Conservation (phyloP, 2,797 vertebrate genomes). For the Macrochelys suwanniensis region DNA sequence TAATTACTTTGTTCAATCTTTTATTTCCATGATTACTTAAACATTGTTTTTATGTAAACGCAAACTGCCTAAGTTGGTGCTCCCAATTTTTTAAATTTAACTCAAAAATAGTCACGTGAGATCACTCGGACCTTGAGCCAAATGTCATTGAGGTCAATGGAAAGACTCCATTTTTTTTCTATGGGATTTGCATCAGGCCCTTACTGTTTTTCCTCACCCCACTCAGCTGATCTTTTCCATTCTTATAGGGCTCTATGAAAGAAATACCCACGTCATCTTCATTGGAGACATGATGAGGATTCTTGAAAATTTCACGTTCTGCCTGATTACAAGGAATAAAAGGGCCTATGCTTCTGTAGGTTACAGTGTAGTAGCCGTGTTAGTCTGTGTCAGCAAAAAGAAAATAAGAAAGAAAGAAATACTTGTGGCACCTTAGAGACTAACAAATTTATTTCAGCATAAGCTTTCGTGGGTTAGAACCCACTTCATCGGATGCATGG, state of each 20-base stretch:
- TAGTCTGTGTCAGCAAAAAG: no score
- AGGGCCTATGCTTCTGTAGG: neutral
- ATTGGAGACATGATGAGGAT: neutral
- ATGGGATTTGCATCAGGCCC: neutral
- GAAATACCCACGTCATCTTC: neutral
- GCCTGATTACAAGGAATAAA: neutral
- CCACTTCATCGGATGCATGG: no score
- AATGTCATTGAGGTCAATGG: neutral
- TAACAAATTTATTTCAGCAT: no score
- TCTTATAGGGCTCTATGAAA: neutral
- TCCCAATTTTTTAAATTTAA: neutral
- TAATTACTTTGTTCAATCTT: neutral
- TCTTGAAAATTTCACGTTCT: neutral
- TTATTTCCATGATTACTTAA: neutral
- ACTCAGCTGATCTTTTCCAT: neutral
- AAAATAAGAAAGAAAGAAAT: no score
- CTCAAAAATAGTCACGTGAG: neutral
- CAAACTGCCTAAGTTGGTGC: neutral
- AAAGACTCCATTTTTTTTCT: neutral
- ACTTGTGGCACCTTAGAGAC: no score
- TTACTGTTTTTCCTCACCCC: accelerated
- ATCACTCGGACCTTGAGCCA: neutral
- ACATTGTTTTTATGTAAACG: neutral
- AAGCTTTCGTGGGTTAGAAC: no score
- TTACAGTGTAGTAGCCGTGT: no score